These are phyloP conservation scores for Parnassius glacialis DNA, from an alignment of 2,888 invertebrate species.

Conservation along the genomic window DNA sequence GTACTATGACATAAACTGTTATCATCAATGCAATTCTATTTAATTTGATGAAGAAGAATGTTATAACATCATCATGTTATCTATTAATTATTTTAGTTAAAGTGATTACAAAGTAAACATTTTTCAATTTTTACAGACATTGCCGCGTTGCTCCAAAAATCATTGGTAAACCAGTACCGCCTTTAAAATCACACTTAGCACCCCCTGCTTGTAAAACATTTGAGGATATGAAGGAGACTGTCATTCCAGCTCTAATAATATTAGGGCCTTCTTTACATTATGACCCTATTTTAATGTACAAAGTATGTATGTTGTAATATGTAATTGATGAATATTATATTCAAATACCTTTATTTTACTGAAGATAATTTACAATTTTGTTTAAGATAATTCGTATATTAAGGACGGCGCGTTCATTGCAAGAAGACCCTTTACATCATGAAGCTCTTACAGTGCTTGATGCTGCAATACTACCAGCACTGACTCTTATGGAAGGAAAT, in stretches of 20 bases:
- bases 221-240: slow-evolving; percentile 85
- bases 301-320: slow-evolving; percentile 64
- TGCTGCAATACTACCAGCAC: slow-evolving; percentile 92
- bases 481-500: slow-evolving; percentile 96
- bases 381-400: slow-evolving; percentile 71
- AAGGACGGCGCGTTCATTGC: slow-evolving; percentile 55
- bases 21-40: no score
- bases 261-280: slow-evolving; percentile 93
- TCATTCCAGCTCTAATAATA: slow-evolving; percentile 91
- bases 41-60: no score
- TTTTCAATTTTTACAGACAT: slow-evolving; percentile 75
- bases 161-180: slow-evolving; percentile 79
- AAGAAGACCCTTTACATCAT: slow-evolving; percentile 85
- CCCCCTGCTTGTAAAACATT: slow-evolving; percentile 85
- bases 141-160: slow-evolving; percentile 88
- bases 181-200: slow-evolving; percentile 80
- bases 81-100: no score
- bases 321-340: neutral
- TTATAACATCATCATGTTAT: no score
- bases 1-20: neutral
- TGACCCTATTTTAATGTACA: slow-evolving; percentile 95
- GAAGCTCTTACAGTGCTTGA: slow-evolving; percentile 93
- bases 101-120: no score
- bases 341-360: neutral
- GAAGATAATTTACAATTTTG: slow-evolving; percentile 7